These are phyloP conservation scores for Rafetus swinhoei DNA, from an alignment of 2,113 vertebrate species.

Conservation along the genomic window DNA sequence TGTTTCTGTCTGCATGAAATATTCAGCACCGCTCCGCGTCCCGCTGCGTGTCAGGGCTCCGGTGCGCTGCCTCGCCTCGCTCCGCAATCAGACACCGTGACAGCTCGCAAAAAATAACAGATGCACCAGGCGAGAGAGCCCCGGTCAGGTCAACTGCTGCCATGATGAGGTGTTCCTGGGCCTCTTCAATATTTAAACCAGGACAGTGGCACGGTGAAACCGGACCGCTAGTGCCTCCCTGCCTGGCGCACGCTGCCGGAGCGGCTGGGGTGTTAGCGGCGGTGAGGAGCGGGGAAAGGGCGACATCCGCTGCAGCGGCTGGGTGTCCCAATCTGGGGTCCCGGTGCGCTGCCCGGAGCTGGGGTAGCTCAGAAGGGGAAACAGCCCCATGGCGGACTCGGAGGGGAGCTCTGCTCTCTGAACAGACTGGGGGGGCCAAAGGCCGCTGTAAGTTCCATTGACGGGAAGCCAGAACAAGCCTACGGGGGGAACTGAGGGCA, in stretches of 20 bases:
- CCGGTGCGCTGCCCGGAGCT: neutral
- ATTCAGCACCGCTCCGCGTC: constrained; percentile 55
- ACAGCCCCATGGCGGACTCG: neutral
- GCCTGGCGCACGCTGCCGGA: neutral
- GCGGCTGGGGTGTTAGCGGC: neutral
- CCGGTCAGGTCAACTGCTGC: constrained; percentile 23
- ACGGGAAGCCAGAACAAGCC: neutral
- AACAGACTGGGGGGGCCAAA: neutral
- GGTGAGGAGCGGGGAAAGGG: neutral
- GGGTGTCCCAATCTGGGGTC: neutral
- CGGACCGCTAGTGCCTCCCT: neutral
- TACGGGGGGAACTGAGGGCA: fast-evolving
- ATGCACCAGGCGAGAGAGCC: neutral
- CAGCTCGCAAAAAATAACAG: constrained; percentile 20
- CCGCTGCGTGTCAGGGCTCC: constrained; percentile 44
- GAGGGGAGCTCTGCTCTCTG: neutral
- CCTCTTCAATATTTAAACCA: constrained; percentile 14
- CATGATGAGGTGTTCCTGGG: neutral
- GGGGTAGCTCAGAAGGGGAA: neutral
- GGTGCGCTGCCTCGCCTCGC: neutral
- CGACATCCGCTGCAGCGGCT: neutral
- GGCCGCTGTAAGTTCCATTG: neutral
- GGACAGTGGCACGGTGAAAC: neutral
- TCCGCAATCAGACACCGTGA: neutral
- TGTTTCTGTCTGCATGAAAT: constrained; percentile 67